phyloP scores from a whole-genome alignment of 2,797 vertebrate species.

The Synanceia verrucosa region DNA sequence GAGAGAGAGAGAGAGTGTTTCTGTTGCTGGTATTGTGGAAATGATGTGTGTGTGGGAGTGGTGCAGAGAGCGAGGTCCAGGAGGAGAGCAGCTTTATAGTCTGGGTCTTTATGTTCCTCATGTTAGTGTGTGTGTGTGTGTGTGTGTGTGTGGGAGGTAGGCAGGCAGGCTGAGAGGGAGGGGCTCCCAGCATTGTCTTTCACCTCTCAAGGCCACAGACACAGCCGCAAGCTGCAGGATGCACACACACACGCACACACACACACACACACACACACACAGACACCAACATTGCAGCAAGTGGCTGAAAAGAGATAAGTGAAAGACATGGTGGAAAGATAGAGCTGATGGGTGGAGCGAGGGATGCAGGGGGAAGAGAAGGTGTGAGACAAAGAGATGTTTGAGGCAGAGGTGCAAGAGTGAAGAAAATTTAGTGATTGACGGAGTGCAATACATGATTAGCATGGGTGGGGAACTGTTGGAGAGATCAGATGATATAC shows the following conservation, averaged over 20 bases:
- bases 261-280: constrained; percentile 23
- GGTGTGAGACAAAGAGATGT: neutral
- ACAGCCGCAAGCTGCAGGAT: constrained; percentile 22
- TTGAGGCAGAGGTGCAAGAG: neutral
- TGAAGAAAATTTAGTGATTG: neutral
- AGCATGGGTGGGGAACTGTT: neutral
- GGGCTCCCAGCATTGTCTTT: constrained; percentile 69
- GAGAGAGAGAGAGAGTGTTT: constrained; percentile 10
- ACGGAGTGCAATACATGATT: neutral
- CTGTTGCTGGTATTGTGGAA: constrained; percentile 3
- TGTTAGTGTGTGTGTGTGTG: constrained; percentile 35
- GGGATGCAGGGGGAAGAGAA: neutral
- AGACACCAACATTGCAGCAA: constrained; percentile 24
- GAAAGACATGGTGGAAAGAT: constrained; percentile 25
- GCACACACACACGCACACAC: constrained; percentile 24
- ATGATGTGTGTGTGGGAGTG: constrained; percentile 55
- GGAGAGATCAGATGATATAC: neutral
- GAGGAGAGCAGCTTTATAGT: constrained; percentile 61
- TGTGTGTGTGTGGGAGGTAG: constrained; percentile 45
- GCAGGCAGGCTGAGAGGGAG: constrained; percentile 39
- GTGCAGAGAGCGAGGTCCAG: constrained; percentile 61
- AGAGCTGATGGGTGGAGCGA: neutral
- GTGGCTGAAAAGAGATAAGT: constrained; percentile 23
- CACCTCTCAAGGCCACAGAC: constrained; percentile 79
- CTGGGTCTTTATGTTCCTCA: constrained; percentile 63